These are phyloP conservation scores for Endotricha flammealis DNA, from an alignment of 2,888 invertebrate genomes.

Conservation along the genomic window DNA sequence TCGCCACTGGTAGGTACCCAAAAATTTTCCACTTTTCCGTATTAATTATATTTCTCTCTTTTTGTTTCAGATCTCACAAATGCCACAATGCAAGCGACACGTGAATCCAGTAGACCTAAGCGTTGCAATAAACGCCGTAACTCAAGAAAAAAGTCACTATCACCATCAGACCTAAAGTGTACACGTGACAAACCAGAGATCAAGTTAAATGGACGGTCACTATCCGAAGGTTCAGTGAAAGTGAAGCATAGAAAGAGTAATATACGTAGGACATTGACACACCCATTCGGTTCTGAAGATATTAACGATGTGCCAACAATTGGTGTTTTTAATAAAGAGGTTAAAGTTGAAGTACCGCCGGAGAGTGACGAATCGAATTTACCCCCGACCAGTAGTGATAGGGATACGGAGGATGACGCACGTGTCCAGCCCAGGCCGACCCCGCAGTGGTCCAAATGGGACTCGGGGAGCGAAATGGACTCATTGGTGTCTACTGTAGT, in stretches of 20 bases:
- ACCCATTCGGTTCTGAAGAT: slow-evolving; percentile 60
- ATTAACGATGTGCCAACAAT: slow-evolving; percentile 53
- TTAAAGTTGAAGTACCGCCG: slow-evolving; percentile 45
- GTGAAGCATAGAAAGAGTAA: slow-evolving; percentile 70
- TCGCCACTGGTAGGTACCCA: too few species aligned
- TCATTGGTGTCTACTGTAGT: slow-evolving; percentile 81
- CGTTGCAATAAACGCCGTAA: slow-evolving; percentile 68
- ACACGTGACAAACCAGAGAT: slow-evolving; percentile 52
- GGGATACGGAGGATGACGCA: slow-evolving; percentile 71
- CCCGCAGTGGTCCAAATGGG: slow-evolving; percentile 59
- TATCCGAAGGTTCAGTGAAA: slow-evolving; percentile 71
- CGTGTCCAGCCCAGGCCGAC: slow-evolving; percentile 46
- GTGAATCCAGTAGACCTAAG: slow-evolving; percentile 68
- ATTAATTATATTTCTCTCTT: slow-evolving; percentile 16
- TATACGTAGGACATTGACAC: slow-evolving; percentile 69
- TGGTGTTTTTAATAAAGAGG: slow-evolving; percentile 48
- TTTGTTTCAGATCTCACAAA: slow-evolving; percentile 56
- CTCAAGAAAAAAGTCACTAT: slow-evolving; percentile 72
- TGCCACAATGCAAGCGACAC: slow-evolving; percentile 67
- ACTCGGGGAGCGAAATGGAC: slow-evolving; percentile 77
- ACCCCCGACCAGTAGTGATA: slow-evolving; percentile 69
- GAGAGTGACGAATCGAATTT: slow-evolving; percentile 72
- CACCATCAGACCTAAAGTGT: slow-evolving; percentile 68
- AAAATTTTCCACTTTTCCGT: slow-evolving; percentile 1
- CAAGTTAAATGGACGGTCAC: slow-evolving; percentile 58